Conservation (phyloP, 2,113 vertebrate genomes). For the Sander lucioperca region DNA sequence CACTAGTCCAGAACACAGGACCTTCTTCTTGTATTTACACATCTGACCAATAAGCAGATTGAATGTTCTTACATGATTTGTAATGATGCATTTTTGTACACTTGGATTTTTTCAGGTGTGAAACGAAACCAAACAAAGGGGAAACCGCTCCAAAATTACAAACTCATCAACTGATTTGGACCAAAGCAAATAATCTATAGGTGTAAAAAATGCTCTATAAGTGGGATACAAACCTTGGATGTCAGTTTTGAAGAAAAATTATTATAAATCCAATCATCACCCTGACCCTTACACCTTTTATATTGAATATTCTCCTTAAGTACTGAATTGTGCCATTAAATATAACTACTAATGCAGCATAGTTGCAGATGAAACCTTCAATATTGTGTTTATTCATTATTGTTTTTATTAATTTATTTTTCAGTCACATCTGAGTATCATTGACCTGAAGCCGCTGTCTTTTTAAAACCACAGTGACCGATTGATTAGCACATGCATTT, state of each 20-base stretch:
- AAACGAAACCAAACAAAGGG: no score
- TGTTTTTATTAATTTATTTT: background rate
- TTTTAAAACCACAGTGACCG: background rate
- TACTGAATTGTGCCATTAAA: constrained; percentile 15
- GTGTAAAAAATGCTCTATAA: no score
- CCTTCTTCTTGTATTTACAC: no score
- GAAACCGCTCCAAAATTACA: no score
- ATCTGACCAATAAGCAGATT: no score
- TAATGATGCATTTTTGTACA: no score
- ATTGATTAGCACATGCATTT: background rate
- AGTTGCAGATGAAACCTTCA: background rate
- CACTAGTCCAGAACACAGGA: no score
- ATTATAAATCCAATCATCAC: constrained; percentile 1
- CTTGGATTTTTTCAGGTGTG: no score
- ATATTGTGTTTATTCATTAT: background rate
- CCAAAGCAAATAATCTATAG: no score
- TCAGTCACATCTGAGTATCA: background rate
- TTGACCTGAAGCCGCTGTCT: background rate
- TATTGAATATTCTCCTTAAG: background rate
- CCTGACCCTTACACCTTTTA: background rate
- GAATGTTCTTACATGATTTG: no score
- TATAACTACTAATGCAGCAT: constrained; percentile 17
- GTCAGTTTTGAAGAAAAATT: constrained; percentile 13
- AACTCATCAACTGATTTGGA: no score
- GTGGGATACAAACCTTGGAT: constrained; percentile 8